phyloP scores from a whole-genome alignment of 2,113 vertebrate species.

The Scomber colias region DNA sequence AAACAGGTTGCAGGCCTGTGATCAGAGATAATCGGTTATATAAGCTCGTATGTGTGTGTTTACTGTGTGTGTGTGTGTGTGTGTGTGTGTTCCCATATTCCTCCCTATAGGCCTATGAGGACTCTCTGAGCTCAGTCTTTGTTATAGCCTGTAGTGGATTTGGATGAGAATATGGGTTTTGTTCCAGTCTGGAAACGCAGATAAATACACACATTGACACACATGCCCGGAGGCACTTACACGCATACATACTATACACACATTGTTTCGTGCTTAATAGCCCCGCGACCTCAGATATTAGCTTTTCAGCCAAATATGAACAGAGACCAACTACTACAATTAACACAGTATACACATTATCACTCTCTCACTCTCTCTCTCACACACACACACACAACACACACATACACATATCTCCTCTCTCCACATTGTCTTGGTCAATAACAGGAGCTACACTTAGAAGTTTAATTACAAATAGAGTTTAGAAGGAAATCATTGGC shows the following conservation, averaged over 20 bases:
- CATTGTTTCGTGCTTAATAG: slow-evolving; percentile 13
- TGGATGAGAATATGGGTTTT: slow-evolving; percentile 54
- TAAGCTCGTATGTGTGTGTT: slow-evolving; percentile 32
- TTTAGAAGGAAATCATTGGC: neutral
- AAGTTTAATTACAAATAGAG: neutral
- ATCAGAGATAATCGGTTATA: slow-evolving; percentile 47
- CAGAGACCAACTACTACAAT: too few relatives aligned
- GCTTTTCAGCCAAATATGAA: slow-evolving; percentile 29
- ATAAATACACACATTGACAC: slow-evolving; percentile 50
- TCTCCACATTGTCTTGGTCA: neutral
- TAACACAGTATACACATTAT: too few relatives aligned
- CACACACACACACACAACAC: slow-evolving; percentile 20
- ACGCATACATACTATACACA: slow-evolving; percentile 2
- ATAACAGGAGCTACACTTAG: neutral
- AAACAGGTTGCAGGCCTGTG: slow-evolving; percentile 42
- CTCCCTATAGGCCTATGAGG: slow-evolving; percentile 49
- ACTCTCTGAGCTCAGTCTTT: slow-evolving; percentile 59
- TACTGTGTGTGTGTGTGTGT: slow-evolving; percentile 28
- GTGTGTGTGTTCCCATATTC: slow-evolving; percentile 43
- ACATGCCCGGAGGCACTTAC: slow-evolving; percentile 27
- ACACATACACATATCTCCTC: neutral
- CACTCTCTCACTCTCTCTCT: neutral
- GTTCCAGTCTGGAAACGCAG: slow-evolving; percentile 60
- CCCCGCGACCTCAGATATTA: slow-evolving; percentile 62
- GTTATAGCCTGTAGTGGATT: slow-evolving; percentile 63